Evolutionary conservation across 2,888 invertebrate species (phyloP).

Genomic region (Strigamia transsilvanica): DNA sequence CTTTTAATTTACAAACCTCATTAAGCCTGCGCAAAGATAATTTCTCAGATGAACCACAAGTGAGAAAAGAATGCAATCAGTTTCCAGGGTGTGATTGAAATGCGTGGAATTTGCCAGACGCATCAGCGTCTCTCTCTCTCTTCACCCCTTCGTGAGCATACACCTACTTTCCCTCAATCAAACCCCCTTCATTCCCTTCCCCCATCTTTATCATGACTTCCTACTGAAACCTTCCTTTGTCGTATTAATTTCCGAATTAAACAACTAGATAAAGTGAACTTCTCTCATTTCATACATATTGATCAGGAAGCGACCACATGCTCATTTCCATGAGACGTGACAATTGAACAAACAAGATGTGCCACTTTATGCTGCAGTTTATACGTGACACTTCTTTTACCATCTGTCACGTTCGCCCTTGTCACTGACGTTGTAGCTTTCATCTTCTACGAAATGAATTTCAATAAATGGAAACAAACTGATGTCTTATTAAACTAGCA

Average conservation of each 20-base stretch:
- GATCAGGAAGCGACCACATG: slow-evolving; percentile 34
- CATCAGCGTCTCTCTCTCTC: slow-evolving; percentile 5
- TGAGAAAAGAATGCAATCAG: slow-evolving; percentile 36
- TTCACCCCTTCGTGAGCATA: slow-evolving; percentile 5
- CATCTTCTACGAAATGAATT: not conserved
- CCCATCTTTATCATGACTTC: slow-evolving; percentile 29
- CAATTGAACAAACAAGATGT: slow-evolving; percentile 44
- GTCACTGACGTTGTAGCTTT: slow-evolving; percentile 1
- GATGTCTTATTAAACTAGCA: not conserved
- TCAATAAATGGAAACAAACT: not conserved
- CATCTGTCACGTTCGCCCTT: slow-evolving; percentile 9
- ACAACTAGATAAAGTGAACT: slow-evolving; percentile 41
- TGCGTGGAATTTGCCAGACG: slow-evolving; percentile 40
- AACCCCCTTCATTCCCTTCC: not conserved
- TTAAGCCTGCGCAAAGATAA: slow-evolving; percentile 24
- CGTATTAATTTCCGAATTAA: slow-evolving; percentile 37
- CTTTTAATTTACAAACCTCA: slow-evolving; percentile 49
- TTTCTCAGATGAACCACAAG: slow-evolving; percentile 27
- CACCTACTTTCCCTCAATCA: not conserved
- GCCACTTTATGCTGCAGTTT: slow-evolving; percentile 25
- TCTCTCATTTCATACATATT: slow-evolving; percentile 49
- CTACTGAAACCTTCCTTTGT: slow-evolving; percentile 32
- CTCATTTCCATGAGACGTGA: slow-evolving; percentile 48
- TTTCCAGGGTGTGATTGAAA: slow-evolving; percentile 11
- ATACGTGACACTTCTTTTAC: slow-evolving; percentile 46